A percentile compares a stretch with the other conserved stretches of the same genome.
These are phyloP conservation scores for Channa maculata DNA, from an alignment of 2,113 vertebrate species.

Conservation along the genomic window DNA sequence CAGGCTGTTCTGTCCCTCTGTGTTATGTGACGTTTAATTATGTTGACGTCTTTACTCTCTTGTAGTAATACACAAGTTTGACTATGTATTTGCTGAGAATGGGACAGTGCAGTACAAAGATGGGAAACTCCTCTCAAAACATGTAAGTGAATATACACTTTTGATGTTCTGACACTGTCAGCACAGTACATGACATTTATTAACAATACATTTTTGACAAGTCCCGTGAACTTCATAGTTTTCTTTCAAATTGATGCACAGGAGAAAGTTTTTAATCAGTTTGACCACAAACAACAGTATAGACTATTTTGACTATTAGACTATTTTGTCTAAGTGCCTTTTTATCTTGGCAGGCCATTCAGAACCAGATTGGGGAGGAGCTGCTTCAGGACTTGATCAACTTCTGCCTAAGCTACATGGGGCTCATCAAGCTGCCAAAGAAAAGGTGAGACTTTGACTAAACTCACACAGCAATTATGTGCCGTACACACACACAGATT, in stretches of 20 bases:
- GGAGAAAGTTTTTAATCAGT: too few relatives aligned
- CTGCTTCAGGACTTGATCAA: conserved; percentile 98
- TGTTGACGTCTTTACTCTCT: conserved; percentile 33
- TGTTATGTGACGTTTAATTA: neutral
- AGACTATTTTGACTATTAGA: too few relatives aligned
- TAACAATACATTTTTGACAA: neutral
- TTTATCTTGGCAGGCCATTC: conserved; percentile 87
- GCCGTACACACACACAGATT: too few relatives aligned
- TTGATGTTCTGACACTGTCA: too few relatives aligned
- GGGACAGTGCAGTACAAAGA: conserved; percentile 98
- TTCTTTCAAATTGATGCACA: too few relatives aligned
- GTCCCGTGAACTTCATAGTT: too few relatives aligned
- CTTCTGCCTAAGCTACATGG: conserved; percentile 97
- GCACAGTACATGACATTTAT: neutral
- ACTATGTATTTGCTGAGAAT: conserved; percentile 97
- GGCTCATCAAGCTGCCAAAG: conserved; percentile 94
- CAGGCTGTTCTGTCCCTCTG: neutral
- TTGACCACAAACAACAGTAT: too few relatives aligned
- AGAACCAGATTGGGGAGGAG: conserved; percentile 95
- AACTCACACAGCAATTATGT: neutral
- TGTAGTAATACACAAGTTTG: conserved; percentile 94
- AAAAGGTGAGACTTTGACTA: conserved; percentile 86
- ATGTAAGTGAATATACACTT: conserved; percentile 80
- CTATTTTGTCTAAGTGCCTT: neutral
- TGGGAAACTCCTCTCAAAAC: conserved; percentile 92